These are phyloP conservation scores for Saguinus imperator DNA, from an alignment of 2,113 vertebrate genomes.

Conservation along the genomic window DNA sequence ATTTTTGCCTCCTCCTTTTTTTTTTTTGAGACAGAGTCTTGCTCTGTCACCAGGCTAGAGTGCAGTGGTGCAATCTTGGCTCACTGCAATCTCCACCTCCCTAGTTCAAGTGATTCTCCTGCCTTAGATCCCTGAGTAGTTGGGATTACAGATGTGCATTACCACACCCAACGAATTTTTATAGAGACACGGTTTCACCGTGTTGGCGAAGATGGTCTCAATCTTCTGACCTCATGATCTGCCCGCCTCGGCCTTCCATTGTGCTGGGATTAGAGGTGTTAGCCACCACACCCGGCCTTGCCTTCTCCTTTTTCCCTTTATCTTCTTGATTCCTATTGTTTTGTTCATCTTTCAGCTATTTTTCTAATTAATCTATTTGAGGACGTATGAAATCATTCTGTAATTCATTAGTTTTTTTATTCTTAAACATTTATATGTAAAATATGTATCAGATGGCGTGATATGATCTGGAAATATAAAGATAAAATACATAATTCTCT, in stretches of 20 bases:
- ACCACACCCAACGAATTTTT: no score
- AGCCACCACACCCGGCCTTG: neutral
- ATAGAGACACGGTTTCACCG: no score
- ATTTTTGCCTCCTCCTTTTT: neutral
- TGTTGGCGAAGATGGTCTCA: no score
- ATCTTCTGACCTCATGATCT: no score
- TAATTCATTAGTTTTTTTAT: slow-evolving; percentile 23
- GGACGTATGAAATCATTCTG: neutral
- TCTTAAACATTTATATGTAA: neutral
- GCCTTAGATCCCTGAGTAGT: no score
- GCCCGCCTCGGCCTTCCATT: no score
- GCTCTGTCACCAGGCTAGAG: no score
- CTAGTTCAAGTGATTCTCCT: no score
- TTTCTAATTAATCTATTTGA: slow-evolving; percentile 14
- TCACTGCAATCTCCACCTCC: no score
- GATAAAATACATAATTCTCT: neutral
- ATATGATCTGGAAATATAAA: neutral
- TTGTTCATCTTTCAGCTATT: slow-evolving; percentile 26
- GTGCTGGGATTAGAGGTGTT: no score
- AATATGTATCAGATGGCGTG: neutral
- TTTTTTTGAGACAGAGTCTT: neutral
- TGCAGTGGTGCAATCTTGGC: no score
- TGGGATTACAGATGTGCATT: no score
- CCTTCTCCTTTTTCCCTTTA: neutral
- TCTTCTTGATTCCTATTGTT: slow-evolving; percentile 30